Base-by-base conservation (phyloP, 2,797 vertebrate genomes). In the Simalia tracyae region DNA sequence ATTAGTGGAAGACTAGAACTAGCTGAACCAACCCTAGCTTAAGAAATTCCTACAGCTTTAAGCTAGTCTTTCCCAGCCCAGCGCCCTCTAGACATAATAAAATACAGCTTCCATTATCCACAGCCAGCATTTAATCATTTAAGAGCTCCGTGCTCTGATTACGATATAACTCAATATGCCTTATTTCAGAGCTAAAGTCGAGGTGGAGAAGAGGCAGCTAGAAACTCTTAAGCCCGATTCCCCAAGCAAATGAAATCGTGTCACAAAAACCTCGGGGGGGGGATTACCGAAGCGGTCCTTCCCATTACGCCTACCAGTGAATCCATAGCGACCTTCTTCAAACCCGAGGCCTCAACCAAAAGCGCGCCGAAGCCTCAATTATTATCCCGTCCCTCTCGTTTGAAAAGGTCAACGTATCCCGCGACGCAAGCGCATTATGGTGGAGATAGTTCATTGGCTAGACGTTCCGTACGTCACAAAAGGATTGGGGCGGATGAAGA, bases 331-430 rank as follows among this genome's bases (percentile, higher is more conserved):
- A 15, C 6, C 0, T 19, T 8, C 59, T 22, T 81, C 31, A 17
- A 4, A 0, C 8, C 17, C 1, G 9, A 50, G 12, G 10, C 12
- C 46, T 14, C 46, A 4, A 7, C 11, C 54, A 22, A 19, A 64
- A 22, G 24, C 22, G 63, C 63, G 14, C 60, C 3, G 60, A 54
- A 3, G 22, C 60, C 60, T 9, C 61, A 3, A 12, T 28, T 22
- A 3, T 26, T 12, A 0, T 54, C 19, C 2, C 0, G 2, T 0
- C 15, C 42, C 1, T 8, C 28, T 3, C 1, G 2, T 91, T 91
- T 36, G 42, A 88, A 91, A 91, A 26, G 28, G 1, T 15, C 31
- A 8, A 1, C 10, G 7, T 66, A 50, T 54, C 46, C 36, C 10
- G 85, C 31, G 42, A 9, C 84, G 84, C 54, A 10, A 14, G 50